Evolutionary conservation across 2,113 vertebrate species (phyloP).

Genomic region (Puma concolor): DNA sequence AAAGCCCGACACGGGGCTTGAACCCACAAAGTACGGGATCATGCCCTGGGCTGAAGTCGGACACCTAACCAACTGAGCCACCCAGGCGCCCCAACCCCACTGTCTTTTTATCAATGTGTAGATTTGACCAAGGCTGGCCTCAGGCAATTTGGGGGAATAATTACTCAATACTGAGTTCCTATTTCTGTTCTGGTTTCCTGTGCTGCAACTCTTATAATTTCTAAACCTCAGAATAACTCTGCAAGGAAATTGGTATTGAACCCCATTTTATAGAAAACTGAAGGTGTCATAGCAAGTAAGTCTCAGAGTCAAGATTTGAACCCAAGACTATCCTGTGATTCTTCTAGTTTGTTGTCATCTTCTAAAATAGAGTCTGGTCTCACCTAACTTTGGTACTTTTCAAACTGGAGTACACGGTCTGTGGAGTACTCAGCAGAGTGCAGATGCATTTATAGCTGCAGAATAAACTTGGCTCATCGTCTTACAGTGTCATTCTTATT

Average conservation of each 20-base stretch:
- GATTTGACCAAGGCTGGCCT: not conserved
- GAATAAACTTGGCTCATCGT: not conserved
- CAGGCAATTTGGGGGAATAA: not conserved
- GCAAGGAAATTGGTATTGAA: not conserved
- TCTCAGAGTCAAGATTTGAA: conserved; percentile 5
- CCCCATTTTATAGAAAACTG: conserved; percentile 28
- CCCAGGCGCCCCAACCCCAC: too few relatives aligned
- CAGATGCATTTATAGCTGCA: not conserved
- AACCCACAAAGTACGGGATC: too few relatives aligned
- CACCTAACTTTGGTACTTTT: conserved; percentile 20
- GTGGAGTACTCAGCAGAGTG: not conserved
- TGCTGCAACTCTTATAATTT: conserved; percentile 55
- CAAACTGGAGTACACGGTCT: not conserved
- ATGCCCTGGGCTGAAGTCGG: too few relatives aligned
- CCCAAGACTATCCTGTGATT: not conserved
- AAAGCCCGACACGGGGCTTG: too few relatives aligned
- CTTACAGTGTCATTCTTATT: not conserved
- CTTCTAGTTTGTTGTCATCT: conserved; percentile 7
- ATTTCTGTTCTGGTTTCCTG: not conserved
- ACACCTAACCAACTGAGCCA: too few relatives aligned
- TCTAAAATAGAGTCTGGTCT: not conserved
- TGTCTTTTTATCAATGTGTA: not conserved
- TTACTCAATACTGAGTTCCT: not conserved
- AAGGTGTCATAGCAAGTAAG: not conserved
- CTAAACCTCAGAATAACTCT: not conserved